Base-by-base conservation (phyloP, 2,113 vertebrate genomes). In the Apaloderma vittatum region DNA sequence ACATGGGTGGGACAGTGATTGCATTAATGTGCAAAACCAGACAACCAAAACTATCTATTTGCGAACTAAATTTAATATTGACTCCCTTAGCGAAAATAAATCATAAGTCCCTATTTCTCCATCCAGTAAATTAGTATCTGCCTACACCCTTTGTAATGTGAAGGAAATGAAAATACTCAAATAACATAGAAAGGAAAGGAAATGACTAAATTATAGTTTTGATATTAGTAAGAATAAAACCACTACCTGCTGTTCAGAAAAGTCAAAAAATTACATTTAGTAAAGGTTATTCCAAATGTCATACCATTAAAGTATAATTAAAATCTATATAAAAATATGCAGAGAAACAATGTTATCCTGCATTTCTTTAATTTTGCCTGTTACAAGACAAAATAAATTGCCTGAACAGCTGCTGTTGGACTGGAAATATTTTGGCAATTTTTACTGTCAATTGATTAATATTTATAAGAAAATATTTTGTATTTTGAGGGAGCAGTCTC, bases 221-320 rank as follows among this genome's bases (percentile, higher is more conserved):
- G 52, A 37, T 87, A 71, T 87, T 92, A 75, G 36, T 40, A 91
- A 91, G 43, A 93, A 86, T 66, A 94, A 92, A 93, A 32, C 21
- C 61, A 72, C 21, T 58, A 83, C 40, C 52, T 1, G 3, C 54
- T 82, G 76, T 45, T 96, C 37, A 87, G 67, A 87, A 92, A 89
- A 95, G 76, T 86, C 10, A 94, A 90, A 90, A 95, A 85, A 86
- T 18, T 70, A 34, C 15, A 57, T 72, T 94, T 90, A 82, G 81
- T 40, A 94, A 97, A 91, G 89, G 78, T 92, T 94, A 86, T 62
- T 95, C 26, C 66, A 90, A 94, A 91, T 84, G 76, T 76, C 54
- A 75, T 55, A 52, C 49, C 43, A 79, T 84, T 91, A 86, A 93
- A 93, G 5, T 8, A 74, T 76, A 90, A 95, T 91, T 90, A 86